These are phyloP conservation scores for Lathamus discolor DNA, from an alignment of 2,113 vertebrate genomes.

Conservation along the genomic window DNA sequence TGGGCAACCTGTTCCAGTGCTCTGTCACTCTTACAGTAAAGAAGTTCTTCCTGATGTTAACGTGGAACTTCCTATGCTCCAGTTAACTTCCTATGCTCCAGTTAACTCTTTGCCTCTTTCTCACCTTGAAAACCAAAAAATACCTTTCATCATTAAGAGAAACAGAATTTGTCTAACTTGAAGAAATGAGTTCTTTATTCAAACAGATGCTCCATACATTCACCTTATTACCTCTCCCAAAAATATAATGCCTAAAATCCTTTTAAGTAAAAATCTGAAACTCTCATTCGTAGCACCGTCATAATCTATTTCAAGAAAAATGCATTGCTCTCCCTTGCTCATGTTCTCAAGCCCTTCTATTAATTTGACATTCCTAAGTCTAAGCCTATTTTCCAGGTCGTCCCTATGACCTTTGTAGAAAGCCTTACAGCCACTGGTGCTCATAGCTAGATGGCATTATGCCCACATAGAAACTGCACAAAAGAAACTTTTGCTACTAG, in stretches of 20 bases:
- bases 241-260: neutral
- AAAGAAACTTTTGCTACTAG: neutral
- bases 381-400: slow-evolving; percentile 57
- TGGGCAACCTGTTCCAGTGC: too few species aligned
- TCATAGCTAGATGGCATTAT: neutral
- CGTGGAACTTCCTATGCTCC: too few species aligned
- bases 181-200: neutral
- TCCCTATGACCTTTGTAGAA: neutral
- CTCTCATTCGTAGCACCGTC: neutral
- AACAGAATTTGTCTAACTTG: neutral
- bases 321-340: neutral
- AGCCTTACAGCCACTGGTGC: neutral
- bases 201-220: neutral
- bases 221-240: neutral
- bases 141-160: neutral
- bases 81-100: too few species aligned
- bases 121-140: neutral
- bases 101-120: neutral
- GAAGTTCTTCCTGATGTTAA: too few species aligned
- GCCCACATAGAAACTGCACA: neutral
- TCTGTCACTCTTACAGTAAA: too few species aligned
- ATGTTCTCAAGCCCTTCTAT: neutral
- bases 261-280: neutral
- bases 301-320: slow-evolving; percentile 13
- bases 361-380: slow-evolving; percentile 1